A percentile compares a stretch with the other conserved stretches of the same genome.
These are phyloP conservation scores for Campylorhamphus procurvoides DNA, from an alignment of 2,113 vertebrate genomes.

Conservation along the genomic window DNA sequence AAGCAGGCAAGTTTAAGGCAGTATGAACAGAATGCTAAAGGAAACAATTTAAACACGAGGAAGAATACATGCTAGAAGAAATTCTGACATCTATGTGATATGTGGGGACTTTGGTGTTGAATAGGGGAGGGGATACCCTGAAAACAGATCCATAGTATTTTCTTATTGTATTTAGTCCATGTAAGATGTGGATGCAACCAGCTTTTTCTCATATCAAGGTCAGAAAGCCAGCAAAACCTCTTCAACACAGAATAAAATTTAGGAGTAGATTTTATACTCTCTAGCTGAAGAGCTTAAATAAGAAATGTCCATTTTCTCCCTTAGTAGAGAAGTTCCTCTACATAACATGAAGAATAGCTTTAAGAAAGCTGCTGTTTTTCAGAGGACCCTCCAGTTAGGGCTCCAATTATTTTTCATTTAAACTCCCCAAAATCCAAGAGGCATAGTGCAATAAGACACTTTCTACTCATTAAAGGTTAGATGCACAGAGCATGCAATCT, in stretches of 20 bases:
- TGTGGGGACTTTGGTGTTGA: background rate
- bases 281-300: background rate
- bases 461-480: background rate
- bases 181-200: background rate
- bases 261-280: background rate
- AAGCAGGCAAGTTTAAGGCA: background rate
- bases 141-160: background rate
- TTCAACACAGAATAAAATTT: background rate
- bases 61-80: background rate
- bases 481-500: background rate
- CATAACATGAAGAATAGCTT: background rate
- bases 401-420: background rate
- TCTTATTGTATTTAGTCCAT: background rate
- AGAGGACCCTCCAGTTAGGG: background rate
- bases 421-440: background rate
- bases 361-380: background rate
- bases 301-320: background rate
- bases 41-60: background rate
- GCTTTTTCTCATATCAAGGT: background rate
- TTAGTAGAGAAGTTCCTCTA: background rate
- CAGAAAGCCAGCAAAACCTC: background rate
- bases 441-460: background rate
- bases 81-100: background rate
- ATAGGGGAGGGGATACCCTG: background rate
- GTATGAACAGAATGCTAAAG: background rate